A percentile compares a stretch with the other conserved stretches of the same genome.
phyloP scores from a whole-genome alignment of 2,888 invertebrate species.

The Schizotus pectinicornis region DNA sequence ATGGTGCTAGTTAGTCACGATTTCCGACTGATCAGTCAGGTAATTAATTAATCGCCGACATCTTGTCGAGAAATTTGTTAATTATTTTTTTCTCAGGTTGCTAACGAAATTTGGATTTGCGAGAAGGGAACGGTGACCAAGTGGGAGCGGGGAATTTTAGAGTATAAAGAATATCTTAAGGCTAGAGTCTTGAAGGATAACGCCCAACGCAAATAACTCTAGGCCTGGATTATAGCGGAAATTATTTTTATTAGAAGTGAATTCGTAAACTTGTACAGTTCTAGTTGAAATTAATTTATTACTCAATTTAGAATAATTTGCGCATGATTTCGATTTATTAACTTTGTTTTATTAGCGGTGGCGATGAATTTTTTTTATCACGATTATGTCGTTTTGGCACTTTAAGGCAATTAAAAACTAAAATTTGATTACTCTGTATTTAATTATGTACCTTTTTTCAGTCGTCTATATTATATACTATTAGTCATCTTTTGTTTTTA shows the following conservation, averaged over 20 bases:
- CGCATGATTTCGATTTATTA: conserved; percentile 8
- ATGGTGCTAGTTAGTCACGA: conserved; percentile 99
- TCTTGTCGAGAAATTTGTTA: not conserved
- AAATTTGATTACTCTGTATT: not conserved
- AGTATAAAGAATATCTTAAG: conserved; percentile 95
- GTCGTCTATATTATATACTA: no score
- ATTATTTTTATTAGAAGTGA: conserved; percentile 30
- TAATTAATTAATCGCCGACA: conserved; percentile 53
- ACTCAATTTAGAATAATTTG: conserved; percentile 7
- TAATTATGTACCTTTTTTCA: not conserved
- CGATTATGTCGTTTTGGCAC: no score
- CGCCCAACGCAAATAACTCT: conserved; percentile 59
- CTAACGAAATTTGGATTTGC: conserved; percentile 99
- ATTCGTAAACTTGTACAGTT: conserved; percentile 25
- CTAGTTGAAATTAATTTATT: conserved; percentile 31
- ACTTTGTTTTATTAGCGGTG: no score
- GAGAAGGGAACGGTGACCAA: conserved; percentile 95
- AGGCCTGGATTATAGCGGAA: conserved; percentile 17
- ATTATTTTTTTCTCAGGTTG: conserved; percentile 76
- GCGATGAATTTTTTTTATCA: no score
- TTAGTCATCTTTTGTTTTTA: no score
- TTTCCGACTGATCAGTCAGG: conserved; percentile 98
- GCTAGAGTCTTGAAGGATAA: conserved; percentile 81
- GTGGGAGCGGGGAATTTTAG: conserved; percentile 95
- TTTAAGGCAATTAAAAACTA: not conserved